Conservation (phyloP, 1,140 invertebrate species). For the Alviniconcha marisindica region DNA sequence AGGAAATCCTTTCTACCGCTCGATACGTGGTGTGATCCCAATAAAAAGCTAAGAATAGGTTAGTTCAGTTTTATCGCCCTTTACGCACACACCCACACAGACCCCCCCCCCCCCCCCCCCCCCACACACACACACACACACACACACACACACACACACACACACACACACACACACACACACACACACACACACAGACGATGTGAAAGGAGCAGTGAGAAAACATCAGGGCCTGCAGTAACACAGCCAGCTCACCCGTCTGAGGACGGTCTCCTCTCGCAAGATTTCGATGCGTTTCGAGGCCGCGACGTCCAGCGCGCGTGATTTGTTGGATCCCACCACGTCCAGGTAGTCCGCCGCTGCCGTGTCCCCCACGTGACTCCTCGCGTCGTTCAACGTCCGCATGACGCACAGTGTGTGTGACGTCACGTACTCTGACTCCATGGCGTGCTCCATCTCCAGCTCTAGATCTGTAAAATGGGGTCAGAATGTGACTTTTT, state of each 20-base stretch:
- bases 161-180: no score
- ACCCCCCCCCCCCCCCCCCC: neutral
- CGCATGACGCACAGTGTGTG: slow-evolving; percentile 58
- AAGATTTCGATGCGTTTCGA: slow-evolving; percentile 45
- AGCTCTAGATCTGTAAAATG: slow-evolving; percentile 55
- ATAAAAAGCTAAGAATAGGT: no score
- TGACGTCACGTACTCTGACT: slow-evolving; percentile 47
- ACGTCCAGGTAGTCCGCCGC: slow-evolving; percentile 58
- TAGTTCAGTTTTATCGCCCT: no score
- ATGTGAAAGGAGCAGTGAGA: no score
- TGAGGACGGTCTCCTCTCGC: slow-evolving; percentile 40
- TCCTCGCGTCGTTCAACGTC: slow-evolving; percentile 55
- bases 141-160: no score
- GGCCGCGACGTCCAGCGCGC: slow-evolving; percentile 30
- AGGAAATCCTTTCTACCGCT: no score
- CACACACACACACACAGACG: no score
- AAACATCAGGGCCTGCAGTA: no score
- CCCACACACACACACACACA: neutral
- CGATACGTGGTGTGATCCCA: no score
- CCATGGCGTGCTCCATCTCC: slow-evolving; percentile 61
- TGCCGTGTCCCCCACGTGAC: slow-evolving; percentile 52
- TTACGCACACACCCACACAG: neutral
- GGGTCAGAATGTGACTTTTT: no score
- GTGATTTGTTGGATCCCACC: slow-evolving; percentile 36
- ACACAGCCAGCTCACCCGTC: slow-evolving; percentile 52